Conservation (phyloP, 2,888 invertebrate genomes). For the Pyrocoelia pectoralis region DNA sequence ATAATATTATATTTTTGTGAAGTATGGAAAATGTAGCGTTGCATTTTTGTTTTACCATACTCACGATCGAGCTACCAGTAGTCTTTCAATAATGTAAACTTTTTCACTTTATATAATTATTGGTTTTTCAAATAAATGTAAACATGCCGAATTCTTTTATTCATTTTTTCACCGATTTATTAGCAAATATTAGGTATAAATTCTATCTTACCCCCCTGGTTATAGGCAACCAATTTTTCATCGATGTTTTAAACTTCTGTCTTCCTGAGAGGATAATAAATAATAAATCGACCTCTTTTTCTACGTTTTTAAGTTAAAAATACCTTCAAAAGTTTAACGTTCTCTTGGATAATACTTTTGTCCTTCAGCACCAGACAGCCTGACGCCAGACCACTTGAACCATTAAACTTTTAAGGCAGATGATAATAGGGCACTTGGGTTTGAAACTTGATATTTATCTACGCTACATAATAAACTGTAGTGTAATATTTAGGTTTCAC, state of each 20-base stretch:
- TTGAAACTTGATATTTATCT: conserved; percentile 41
- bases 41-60: conserved; percentile 50
- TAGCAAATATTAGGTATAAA: too few relatives aligned
- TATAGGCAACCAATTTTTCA: conserved; percentile 2
- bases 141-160: conserved; percentile 55
- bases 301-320: neutral
- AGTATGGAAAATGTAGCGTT: conserved; percentile 50
- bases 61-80: conserved; percentile 58
- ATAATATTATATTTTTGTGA: conserved; percentile 59
- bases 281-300: too few relatives aligned
- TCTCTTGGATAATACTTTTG: conserved; percentile 12
- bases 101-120: conserved; percentile 61
- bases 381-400: conserved; percentile 38
- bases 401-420: conserved; percentile 28
- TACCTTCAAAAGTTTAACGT: neutral
- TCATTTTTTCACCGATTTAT: too few relatives aligned
- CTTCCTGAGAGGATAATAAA: too few relatives aligned
- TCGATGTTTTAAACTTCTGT: neutral
- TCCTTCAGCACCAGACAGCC: conserved; percentile 43
- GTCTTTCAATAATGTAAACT: conserved; percentile 59
- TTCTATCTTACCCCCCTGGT: too few relatives aligned
- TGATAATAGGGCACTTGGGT: conserved; percentile 31
- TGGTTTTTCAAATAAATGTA: conserved; percentile 58
- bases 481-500: conserved; percentile 8
- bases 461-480: conserved; percentile 23